Conservation (phyloP, 2,113 vertebrate species). For the Burhinus bistriatus region DNA sequence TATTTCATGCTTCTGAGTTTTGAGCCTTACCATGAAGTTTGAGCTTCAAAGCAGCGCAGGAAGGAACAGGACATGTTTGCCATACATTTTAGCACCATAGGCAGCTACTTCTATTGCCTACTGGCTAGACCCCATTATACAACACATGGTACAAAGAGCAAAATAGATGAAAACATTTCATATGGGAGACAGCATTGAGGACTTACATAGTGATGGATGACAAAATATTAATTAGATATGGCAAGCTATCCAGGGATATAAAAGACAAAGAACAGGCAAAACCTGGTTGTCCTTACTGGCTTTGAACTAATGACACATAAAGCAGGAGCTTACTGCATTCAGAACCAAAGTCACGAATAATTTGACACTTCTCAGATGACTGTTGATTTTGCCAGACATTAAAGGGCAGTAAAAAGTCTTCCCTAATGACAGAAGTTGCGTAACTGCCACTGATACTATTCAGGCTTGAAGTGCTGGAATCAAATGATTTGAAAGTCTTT, state of each 20-base stretch:
- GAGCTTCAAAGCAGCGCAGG: not conserved
- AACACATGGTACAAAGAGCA: conserved; percentile 25
- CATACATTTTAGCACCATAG: not conserved
- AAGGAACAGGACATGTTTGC: not conserved
- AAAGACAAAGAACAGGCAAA: conserved; percentile 22
- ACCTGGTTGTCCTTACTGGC: not conserved
- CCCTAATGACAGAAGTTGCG: not conserved
- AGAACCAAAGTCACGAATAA: not conserved
- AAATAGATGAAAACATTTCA: conserved; percentile 49
- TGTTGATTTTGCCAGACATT: conserved; percentile 32
- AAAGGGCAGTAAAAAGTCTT: conserved; percentile 20
- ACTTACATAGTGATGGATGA: conserved; percentile 6
- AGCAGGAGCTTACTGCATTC: not conserved
- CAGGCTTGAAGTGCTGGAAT: not conserved
- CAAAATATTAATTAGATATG: conserved; percentile 53
- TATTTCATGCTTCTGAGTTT: conserved; percentile 3
- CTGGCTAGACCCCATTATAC: not conserved
- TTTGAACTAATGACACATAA: conserved; percentile 48
- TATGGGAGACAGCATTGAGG: conserved; percentile 1
- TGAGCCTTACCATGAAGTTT: not conserved
- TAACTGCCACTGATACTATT: not conserved
- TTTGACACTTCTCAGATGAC: conserved; percentile 14
- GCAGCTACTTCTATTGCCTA: not conserved
- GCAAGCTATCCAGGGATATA: conserved; percentile 9
- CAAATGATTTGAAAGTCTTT: not conserved